A percentile compares a stretch with the other conserved stretches of the same genome.
These are phyloP conservation scores for Lepidonotus clava DNA, from an alignment of 2,888 invertebrate genomes.

Conservation along the genomic window DNA sequence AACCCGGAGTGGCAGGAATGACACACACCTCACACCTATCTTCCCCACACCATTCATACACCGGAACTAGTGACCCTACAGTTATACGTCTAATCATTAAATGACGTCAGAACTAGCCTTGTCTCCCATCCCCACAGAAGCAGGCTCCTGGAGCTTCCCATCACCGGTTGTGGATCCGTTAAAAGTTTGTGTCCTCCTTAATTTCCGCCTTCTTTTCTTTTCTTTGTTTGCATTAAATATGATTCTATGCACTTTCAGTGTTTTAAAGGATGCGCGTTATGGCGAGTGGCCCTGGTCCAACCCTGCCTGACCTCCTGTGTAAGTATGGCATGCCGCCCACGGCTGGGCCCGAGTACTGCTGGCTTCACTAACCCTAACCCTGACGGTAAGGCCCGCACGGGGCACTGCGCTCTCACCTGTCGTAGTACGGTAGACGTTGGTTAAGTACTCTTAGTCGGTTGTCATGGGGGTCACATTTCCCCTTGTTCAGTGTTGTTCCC, in stretches of 20 bases:
- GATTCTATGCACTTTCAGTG: slow-evolving; percentile 59
- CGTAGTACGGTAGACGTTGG: no score
- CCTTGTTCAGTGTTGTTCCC: neutral
- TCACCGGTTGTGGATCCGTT: neutral
- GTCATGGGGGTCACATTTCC: no score
- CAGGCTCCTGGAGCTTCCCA: neutral
- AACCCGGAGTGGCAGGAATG: no score
- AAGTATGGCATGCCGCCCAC: slow-evolving; percentile 49
- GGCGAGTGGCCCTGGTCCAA: slow-evolving; percentile 37
- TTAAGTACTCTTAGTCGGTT: no score
- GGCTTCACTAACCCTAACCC: neutral
- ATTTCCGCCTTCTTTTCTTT: neutral
- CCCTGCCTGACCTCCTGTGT: slow-evolving; percentile 58
- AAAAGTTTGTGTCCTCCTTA: neutral
- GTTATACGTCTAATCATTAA: no score
- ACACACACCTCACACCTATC: no score
- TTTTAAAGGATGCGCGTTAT: slow-evolving; percentile 56
- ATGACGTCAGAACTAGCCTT: neutral
- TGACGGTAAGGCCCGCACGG: no score
- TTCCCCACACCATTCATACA: no score
- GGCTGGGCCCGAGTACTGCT: neutral
- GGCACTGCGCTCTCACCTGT: no score
- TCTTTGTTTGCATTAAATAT: slow-evolving; percentile 22
- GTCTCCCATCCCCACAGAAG: neutral
- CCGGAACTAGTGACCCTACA: no score